Conservation (phyloP, 2,113 vertebrate genomes). For the Eptesicus fuscus region DNA sequence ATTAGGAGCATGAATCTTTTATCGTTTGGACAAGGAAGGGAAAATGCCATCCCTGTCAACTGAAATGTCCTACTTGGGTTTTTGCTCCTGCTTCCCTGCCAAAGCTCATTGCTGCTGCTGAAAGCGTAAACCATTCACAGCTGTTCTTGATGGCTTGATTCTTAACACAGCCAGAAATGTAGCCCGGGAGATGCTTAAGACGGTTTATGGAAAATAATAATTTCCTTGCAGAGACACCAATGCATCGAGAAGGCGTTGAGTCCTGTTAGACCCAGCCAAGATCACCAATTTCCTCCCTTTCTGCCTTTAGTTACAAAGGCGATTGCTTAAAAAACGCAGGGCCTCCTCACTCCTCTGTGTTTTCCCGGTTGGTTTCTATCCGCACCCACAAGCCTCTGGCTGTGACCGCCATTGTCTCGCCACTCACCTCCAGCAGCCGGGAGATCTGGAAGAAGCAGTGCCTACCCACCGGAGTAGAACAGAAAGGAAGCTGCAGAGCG, state of each 20-base stretch:
- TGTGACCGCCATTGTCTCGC: slow-evolving; percentile 32
- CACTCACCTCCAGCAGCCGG: slow-evolving; percentile 26
- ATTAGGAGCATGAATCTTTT: slow-evolving; percentile 74
- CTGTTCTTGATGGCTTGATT: slow-evolving; percentile 55
- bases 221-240: slow-evolving; percentile 48
- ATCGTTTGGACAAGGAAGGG: slow-evolving; percentile 72
- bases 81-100: slow-evolving; percentile 48
- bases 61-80: slow-evolving; percentile 42
- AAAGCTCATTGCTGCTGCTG: slow-evolving; percentile 59
- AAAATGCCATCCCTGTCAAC: background rate
- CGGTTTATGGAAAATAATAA: slow-evolving; percentile 62
- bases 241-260: slow-evolving; percentile 10
- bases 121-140: slow-evolving; percentile 7
- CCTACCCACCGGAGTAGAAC: background rate
- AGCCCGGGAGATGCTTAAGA: slow-evolving; percentile 61
- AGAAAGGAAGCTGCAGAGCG: background rate
- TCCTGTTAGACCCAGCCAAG: slow-evolving; percentile 17
- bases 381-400: slow-evolving; percentile 52
- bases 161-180: slow-evolving; percentile 67
- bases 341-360: slow-evolving; percentile 55
- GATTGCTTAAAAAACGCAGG: slow-evolving; percentile 20
- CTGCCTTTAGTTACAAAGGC: slow-evolving; percentile 55
- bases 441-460: background rate
- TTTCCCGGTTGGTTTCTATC: slow-evolving; percentile 45
- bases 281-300: slow-evolving; percentile 56